phyloP scores from a whole-genome alignment of 1,140 invertebrate species.

The Steinernema khuongi region DNA sequence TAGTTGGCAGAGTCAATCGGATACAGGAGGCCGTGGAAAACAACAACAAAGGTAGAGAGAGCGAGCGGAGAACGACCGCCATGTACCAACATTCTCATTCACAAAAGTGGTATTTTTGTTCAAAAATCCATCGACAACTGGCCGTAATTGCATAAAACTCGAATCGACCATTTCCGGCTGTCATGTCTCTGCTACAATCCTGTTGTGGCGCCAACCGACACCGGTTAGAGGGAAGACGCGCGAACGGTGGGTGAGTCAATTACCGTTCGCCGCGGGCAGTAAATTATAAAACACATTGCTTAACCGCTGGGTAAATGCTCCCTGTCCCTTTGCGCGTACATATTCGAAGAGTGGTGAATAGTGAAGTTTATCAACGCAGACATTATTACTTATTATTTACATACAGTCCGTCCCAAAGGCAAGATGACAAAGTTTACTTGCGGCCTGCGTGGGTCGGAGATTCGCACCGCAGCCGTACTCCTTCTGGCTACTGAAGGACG shows the following conservation, averaged over 20 bases:
- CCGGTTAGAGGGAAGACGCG: neutral
- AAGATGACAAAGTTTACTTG: neutral
- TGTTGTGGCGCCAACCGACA: neutral
- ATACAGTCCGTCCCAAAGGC: neutral
- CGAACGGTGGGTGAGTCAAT: slow-evolving; percentile 2
- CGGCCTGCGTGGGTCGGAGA: neutral
- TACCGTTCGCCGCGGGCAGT: neutral
- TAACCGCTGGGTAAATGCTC: neutral
- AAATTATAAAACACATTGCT: neutral
- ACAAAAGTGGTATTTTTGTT: neutral
- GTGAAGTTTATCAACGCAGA: too few species aligned
- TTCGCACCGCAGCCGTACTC: neutral
- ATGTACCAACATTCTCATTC: neutral
- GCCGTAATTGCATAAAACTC: neutral
- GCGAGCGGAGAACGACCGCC: neutral
- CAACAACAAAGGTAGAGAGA: neutral
- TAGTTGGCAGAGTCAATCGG: neutral
- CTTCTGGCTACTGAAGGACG: neutral
- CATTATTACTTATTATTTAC: slow-evolving; percentile 3
- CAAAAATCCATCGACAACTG: neutral
- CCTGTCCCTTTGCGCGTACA: too few species aligned
- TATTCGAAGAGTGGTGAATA: too few species aligned
- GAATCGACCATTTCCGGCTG: neutral
- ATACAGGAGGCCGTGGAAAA: neutral
- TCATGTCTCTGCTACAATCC: neutral